Evolutionary conservation across 2,113 vertebrate genomes (phyloP).

Genomic region (Periophthalmodon schlosseri): DNA sequence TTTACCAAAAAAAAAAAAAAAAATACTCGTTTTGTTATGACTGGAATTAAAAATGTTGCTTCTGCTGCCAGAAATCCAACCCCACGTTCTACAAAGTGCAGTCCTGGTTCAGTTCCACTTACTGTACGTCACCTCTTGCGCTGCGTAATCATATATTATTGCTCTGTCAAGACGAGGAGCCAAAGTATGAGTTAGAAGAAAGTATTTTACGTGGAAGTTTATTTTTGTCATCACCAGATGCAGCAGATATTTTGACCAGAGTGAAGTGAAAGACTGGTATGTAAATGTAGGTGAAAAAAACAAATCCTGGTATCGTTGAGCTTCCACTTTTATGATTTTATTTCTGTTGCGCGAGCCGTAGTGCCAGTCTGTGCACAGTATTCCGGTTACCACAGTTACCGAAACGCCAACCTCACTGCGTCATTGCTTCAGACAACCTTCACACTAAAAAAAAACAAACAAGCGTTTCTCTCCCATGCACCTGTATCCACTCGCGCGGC

Average conservation of each 20-base stretch:
- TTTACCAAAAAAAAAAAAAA: background rate
- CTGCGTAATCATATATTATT: background rate
- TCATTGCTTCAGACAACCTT: constrained; percentile 67
- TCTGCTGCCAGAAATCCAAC: background rate
- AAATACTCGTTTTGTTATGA: background rate
- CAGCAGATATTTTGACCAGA: background rate
- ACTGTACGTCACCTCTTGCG: too few relatives aligned
- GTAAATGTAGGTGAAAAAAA: constrained; percentile 27
- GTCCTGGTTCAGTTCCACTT: too few relatives aligned
- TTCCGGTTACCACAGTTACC: constrained; percentile 70
- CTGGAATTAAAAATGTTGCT: background rate
- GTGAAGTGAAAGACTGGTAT: background rate
- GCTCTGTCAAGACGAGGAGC: too few relatives aligned
- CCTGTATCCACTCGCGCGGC: constrained; percentile 32
- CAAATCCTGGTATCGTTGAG: constrained; percentile 24
- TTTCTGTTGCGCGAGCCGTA: constrained; percentile 27
- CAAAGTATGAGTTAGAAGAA: too few relatives aligned
- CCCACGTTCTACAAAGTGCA: background rate
- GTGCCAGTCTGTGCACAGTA: constrained; percentile 35
- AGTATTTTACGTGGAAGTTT: too few relatives aligned
- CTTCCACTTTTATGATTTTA: constrained; percentile 33
- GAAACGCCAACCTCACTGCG: constrained; percentile 72
- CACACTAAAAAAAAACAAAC: constrained; percentile 39
- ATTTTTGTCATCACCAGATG: too few relatives aligned
- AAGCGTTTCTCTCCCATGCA: constrained; percentile 32